Evolutionary conservation across 1,140 invertebrate genomes (phyloP).

Genomic region (Panagrolaimus sp.): DNA sequence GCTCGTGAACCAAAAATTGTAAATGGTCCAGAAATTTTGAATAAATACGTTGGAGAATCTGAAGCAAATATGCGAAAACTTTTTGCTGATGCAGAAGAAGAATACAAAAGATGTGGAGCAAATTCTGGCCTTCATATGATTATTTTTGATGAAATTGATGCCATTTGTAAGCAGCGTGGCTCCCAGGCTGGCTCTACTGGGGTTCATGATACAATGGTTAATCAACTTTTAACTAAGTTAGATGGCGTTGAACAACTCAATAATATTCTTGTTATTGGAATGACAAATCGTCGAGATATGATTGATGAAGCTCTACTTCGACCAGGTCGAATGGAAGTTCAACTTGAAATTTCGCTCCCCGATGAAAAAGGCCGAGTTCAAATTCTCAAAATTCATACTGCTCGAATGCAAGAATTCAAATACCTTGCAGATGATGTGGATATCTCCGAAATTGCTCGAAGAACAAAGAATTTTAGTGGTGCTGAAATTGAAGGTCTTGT

Average conservation of each 20-base stretch:
- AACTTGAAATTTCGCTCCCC: conserved; percentile 96
- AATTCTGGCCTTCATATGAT: conserved; percentile 98
- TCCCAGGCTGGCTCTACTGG: conserved; percentile 74
- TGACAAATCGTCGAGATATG: conserved; percentile 89
- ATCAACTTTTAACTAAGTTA: conserved; percentile 95
- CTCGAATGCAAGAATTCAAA: conserved; percentile 68
- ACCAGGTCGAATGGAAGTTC: conserved; percentile 92
- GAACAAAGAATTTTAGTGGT: conserved; percentile 97
- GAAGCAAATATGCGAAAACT: conserved; percentile 92
- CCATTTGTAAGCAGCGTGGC: conserved; percentile 96
- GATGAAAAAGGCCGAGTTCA: conserved; percentile 85
- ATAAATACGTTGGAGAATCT: conserved; percentile 85
- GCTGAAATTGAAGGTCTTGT: conserved; percentile 98
- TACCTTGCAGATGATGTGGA: conserved; percentile 86
- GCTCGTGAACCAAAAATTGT: conserved; percentile 97
- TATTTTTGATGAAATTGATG: conserved; percentile 99
- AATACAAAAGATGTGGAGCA: conserved; percentile 82
- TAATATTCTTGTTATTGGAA: conserved; percentile 94
- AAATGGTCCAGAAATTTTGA: conserved; percentile 97
- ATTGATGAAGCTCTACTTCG: conserved; percentile 95
- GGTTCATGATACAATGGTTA: conserved; percentile 77
- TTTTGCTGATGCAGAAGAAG: conserved; percentile 97
- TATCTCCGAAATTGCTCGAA: conserved; percentile 73
- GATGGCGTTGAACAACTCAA: conserved; percentile 98
- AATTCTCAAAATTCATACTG: conserved; percentile 93